Evolutionary conservation across 2,888 invertebrate genomes (phyloP).

Genomic region (Cyclophora punctaria): DNA sequence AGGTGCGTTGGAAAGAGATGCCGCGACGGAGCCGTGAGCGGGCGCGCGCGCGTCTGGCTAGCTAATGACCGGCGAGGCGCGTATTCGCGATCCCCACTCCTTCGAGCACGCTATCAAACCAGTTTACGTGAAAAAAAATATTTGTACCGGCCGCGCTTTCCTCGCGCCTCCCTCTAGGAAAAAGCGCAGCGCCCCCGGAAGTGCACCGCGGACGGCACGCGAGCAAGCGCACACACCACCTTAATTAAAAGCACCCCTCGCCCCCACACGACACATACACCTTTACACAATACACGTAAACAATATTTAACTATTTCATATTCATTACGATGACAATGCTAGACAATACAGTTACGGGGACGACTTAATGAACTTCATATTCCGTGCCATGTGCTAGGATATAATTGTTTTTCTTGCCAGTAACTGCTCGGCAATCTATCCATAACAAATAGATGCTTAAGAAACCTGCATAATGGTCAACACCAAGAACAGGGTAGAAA

Average conservation of each 20-base stretch:
- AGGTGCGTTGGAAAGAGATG: slow-evolving; percentile 11
- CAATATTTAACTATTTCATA: slow-evolving; percentile 7
- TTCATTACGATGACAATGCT: slow-evolving; percentile 19
- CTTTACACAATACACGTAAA: slow-evolving; percentile 2
- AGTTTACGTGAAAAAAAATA: slow-evolving; percentile 70
- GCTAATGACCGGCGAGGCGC: slow-evolving; percentile 69
- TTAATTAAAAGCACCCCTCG: slow-evolving; percentile 68
- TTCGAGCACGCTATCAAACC: slow-evolving; percentile 70
- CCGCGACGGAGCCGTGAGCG: slow-evolving; percentile 45
- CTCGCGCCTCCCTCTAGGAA: slow-evolving; percentile 56
- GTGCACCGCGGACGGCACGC: slow-evolving; percentile 67
- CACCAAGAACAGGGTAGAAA: too few species aligned
- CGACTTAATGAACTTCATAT: slow-evolving; percentile 11
- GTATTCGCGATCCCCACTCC: slow-evolving; percentile 72
- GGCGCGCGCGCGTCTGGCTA: slow-evolving; percentile 64
- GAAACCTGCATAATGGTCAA: too few species aligned
- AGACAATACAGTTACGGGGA: neutral
- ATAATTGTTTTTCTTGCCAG: too few species aligned
- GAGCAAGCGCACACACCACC: slow-evolving; percentile 67
- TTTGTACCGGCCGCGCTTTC: slow-evolving; percentile 71
- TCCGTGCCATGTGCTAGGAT: too few species aligned
- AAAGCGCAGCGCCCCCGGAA: slow-evolving; percentile 70
- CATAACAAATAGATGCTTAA: too few species aligned
- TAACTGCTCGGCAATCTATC: too few species aligned
- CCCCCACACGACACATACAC: slow-evolving; percentile 24